phyloP scores from a whole-genome alignment of 1,140 invertebrate genomes.

The Zaprionus africanus region DNA sequence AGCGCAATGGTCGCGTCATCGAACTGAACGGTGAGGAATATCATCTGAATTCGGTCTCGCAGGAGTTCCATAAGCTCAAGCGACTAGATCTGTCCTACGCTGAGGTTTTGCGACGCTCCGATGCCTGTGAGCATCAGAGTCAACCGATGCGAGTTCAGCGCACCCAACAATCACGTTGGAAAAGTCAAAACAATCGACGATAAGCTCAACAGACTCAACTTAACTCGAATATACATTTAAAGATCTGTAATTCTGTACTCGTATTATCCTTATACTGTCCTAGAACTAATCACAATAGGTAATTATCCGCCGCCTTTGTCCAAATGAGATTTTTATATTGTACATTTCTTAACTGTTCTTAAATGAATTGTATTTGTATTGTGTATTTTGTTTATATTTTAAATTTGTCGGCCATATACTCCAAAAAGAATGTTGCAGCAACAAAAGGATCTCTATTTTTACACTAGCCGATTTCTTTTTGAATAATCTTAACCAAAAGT shows the following conservation, averaged over 20 bases:
- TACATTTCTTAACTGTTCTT: neutral
- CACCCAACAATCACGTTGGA: slow-evolving; percentile 42
- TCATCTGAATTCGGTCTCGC: slow-evolving; percentile 90
- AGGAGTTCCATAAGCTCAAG: slow-evolving; percentile 91
- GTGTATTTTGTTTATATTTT: slow-evolving; percentile 5
- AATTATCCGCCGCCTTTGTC: neutral
- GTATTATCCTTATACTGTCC: slow-evolving; percentile 6
- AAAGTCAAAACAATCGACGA: slow-evolving; percentile 41
- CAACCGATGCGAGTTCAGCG: slow-evolving; percentile 33
- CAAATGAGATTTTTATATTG: neutral
- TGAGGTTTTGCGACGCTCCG: slow-evolving; percentile 90
- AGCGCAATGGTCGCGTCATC: slow-evolving; percentile 55
- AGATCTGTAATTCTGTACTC: slow-evolving; percentile 2
- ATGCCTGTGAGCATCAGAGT: slow-evolving; percentile 81
- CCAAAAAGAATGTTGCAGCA: slow-evolving; percentile 6
- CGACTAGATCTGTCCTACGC: slow-evolving; percentile 93
- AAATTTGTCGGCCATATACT: slow-evolving; percentile 18
- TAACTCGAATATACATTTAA: slow-evolving; percentile 1
- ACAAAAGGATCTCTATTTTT: slow-evolving; percentile 14
- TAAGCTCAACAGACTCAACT: slow-evolving; percentile 17
- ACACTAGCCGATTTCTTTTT: slow-evolving; percentile 2
- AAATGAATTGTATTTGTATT: neutral
- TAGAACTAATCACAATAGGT: neutral
- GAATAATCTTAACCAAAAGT: slow-evolving; percentile 9
- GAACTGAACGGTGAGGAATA: slow-evolving; percentile 85